Conservation (phyloP, 2,888 invertebrate species). For the Rotaria sp. region DNA sequence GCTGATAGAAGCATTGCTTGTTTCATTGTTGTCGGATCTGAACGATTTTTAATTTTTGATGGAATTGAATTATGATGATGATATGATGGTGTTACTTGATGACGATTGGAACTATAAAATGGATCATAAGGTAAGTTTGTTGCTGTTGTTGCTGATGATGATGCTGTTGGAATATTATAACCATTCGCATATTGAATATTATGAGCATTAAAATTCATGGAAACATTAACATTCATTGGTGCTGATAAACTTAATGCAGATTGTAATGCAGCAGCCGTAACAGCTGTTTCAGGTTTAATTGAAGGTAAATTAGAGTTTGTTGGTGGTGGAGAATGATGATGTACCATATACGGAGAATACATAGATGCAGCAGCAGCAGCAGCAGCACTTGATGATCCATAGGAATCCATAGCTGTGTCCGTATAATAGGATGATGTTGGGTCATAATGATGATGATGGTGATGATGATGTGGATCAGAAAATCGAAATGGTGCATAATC, state of each 20-base stretch:
- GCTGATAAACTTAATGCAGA: not conserved
- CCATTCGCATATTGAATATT: not conserved
- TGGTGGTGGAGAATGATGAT: not conserved
- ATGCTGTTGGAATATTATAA: not conserved
- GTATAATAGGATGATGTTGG: not conserved
- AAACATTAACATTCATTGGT: slow-evolving; percentile 28
- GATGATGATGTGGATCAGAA: not conserved
- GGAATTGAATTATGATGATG: not conserved
- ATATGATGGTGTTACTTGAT: not conserved
- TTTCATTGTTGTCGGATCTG: not conserved
- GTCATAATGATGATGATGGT: not conserved
- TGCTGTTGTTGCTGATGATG: not conserved
- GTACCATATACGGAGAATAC: not conserved
- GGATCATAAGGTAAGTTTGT: not conserved
- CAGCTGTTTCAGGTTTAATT: not conserved
- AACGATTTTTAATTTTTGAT: not conserved
- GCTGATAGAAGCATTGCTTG: not conserved
- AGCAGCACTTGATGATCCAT: not conserved
- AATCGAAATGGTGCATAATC: not conserved
- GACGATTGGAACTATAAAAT: not conserved
- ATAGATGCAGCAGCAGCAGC: not conserved
- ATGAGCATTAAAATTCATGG: slow-evolving; percentile 20
- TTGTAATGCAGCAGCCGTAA: not conserved
- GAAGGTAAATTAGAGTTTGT: not conserved
- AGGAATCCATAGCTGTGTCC: not conserved